Base-by-base conservation (phyloP, 2,888 invertebrate species). In the Venusia cambrica region DNA sequence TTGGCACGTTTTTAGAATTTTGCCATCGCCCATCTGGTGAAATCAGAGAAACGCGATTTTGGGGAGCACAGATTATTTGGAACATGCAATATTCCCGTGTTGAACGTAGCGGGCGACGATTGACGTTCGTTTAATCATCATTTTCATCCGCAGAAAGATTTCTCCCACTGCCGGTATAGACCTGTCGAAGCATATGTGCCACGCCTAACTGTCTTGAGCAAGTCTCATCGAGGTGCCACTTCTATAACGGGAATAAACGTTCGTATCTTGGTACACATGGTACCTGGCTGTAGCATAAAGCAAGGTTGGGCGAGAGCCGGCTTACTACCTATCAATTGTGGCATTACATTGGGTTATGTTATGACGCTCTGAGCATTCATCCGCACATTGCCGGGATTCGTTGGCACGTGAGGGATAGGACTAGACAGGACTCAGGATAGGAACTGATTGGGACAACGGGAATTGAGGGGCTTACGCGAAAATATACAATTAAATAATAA, bases 341-440 rank as follows among this genome's bases (percentile, higher is more conserved):
- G 38, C 36, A 22, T 29, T 30, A 22, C 14, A 21, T 36, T 19
- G n/a, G n/a, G n/a, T n/a, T n/a, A n/a, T n/a, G n/a, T n/a, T n/a
- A n/a, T n/a, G n/a, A 28, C 24, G 26, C 33, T 19, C 28, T 32
- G 30, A 57, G 54, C 62, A 60, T 58, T 57, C 67, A 60, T 63
- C 59, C 65, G 67, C 67, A 60, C 65, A 57, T 62, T 57, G 57
- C 54, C 61, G 59, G 78, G 73, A 81, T 74, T 79, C 81, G 83
- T 75, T 79, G 85, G 84, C 85, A 84, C 84, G 64, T 70, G 67
- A 73, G 81, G 80, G 72, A 57, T 56, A 70, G 85, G 85, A 87
- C 85, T 84, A 85, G 85, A 79, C 51, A 64, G 85, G 81, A 79
- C 66, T 66, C 62, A 59, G 79, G 79, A 67, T 57, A 73, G 79